Evolutionary conservation across 2,888 invertebrate species (phyloP).

Genomic region (Autographa pulchrina): DNA sequence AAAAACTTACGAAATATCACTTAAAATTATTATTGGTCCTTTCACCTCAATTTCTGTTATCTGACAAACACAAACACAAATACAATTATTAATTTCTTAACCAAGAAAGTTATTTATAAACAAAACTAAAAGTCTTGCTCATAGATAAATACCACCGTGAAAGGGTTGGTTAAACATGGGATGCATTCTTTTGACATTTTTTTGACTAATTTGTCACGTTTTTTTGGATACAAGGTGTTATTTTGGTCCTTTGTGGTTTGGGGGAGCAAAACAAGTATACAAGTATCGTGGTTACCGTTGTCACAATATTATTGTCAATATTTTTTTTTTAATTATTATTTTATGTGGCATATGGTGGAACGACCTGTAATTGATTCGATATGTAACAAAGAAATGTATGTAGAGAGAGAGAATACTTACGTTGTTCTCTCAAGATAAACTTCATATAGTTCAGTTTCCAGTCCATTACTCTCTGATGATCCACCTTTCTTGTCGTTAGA

Average conservation of each 20-base stretch:
- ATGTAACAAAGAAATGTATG: slow-evolving; percentile 4
- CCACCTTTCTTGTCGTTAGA: slow-evolving; percentile 9
- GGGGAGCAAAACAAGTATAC: slow-evolving; percentile 31
- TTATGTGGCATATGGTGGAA: too few species aligned
- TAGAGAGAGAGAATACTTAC: slow-evolving; percentile 72
- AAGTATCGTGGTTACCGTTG: slow-evolving; percentile 18
- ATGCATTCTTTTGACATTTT: slow-evolving; percentile 68
- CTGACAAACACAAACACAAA: slow-evolving; percentile 2
- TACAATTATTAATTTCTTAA: slow-evolving; percentile 42
- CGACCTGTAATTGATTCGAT: too few species aligned
- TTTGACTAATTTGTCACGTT: slow-evolving; percentile 74
- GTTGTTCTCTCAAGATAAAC: slow-evolving; percentile 73
- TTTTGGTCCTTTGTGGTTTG: slow-evolving; percentile 31
- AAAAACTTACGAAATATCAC: neutral
- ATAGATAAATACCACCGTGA: slow-evolving; percentile 52
- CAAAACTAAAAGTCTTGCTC: slow-evolving; percentile 42
- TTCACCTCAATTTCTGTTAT: slow-evolving; percentile 15
- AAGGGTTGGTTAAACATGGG: slow-evolving; percentile 66
- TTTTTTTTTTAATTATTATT: neutral
- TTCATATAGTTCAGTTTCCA: slow-evolving; percentile 63
- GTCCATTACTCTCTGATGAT: neutral
- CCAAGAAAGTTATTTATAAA: slow-evolving; percentile 28
- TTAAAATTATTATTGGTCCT: slow-evolving; percentile 8
- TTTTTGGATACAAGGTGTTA: slow-evolving; percentile 62
- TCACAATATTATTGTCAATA: neutral